Percentiles rank a stretch among this genome's conserved stretches.
Evolutionary conservation across 2,797 vertebrate genomes (phyloP).

Genomic region (Numenius phaeopus): DNA sequence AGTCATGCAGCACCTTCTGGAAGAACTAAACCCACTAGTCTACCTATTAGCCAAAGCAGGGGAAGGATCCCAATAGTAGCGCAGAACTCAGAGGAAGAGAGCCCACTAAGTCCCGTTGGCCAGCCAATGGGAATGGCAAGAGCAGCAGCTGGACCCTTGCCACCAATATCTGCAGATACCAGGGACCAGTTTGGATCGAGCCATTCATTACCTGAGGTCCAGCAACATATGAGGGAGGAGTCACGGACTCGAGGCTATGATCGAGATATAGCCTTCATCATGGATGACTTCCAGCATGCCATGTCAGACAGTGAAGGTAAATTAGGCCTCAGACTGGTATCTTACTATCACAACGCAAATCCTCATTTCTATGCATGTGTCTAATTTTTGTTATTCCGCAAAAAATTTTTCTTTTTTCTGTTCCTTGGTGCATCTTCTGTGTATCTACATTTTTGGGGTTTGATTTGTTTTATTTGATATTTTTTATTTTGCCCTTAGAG

Average conservation of each 20-base stretch:
- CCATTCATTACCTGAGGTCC: conserved; percentile 98
- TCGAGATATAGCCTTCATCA: conserved; percentile 98
- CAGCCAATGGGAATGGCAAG: conserved; percentile 99
- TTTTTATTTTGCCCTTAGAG: conserved; percentile 23
- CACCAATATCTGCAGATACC: conserved; percentile 97
- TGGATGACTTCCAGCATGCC: conserved; percentile 99
- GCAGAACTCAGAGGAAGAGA: conserved; percentile 99
- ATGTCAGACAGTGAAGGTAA: conserved; percentile 99
- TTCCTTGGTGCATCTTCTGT: conserved; percentile 77
- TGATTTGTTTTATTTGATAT: conserved; percentile 28
- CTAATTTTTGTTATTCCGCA: conserved; percentile 77
- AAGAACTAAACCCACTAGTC: conserved; percentile 95
- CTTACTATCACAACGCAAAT: conserved; percentile 84
- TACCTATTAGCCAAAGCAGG: conserved; percentile 98
- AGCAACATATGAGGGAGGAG: conserved; percentile 99
- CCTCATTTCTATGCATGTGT: conserved; percentile 90
- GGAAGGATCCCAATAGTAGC: conserved; percentile 98
- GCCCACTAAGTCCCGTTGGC: conserved; percentile 97
- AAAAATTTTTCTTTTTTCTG: conserved; percentile 73
- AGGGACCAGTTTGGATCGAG: conserved; percentile 99
- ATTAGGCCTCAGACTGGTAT: conserved; percentile 86
- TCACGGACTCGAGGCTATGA: conserved; percentile 96
- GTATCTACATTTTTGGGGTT: conserved; percentile 70
- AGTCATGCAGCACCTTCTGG: conserved; percentile 86
- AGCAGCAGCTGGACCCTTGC: conserved; percentile 96